Evolutionary conservation across 2,113 vertebrate genomes (phyloP), one percentile per base, ranked within the genome.

Genomic region (Antigone vipio): DNA sequence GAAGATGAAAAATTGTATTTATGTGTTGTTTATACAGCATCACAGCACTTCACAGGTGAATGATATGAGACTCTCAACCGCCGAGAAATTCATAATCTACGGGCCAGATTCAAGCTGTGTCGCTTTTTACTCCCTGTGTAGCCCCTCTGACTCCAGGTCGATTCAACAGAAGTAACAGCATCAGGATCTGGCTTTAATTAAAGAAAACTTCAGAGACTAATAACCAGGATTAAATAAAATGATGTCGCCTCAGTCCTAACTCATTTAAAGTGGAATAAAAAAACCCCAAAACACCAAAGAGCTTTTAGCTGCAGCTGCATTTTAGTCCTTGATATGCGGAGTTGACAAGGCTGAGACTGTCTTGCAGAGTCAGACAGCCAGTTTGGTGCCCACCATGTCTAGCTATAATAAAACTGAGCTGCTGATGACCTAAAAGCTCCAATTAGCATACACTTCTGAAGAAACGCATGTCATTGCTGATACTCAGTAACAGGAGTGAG

Each of bases 161-260:
- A 89, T 81, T 94, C 66, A 78, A 87, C 49, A 81, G 60, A 86
- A 84, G 21, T 59, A 88, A 63, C 32, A 71, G 29, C 73, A 68
- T 72, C 40, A 79, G 56, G 34, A 78, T 89, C 79, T 94, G 80
- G 49, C 56, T 93, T 97, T 86, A 87, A 87, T 93, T 91, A 87
- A 94, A 78, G 49, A 86, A 83, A 87, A 92, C 19, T 80, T 90
- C 40, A 50, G 80, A 49, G 49, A 60, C 27, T 92, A 86, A 89
- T 88, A 89, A 72, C 24, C 8, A 75, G 30, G 24, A 92, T 59
- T 95, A 85, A 81, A 90, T 55, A 89, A 88, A 91, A 68, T 45
- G 1, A 35, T 86, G 30, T 59, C 1, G 3, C 40, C 44, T 79
- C 75, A 80, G 29, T n/a, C 40, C n/a, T 90, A 86, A 88, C 16